phyloP scores from a whole-genome alignment of 2,888 invertebrate genomes.

The Allolobophora icterica region DNA sequence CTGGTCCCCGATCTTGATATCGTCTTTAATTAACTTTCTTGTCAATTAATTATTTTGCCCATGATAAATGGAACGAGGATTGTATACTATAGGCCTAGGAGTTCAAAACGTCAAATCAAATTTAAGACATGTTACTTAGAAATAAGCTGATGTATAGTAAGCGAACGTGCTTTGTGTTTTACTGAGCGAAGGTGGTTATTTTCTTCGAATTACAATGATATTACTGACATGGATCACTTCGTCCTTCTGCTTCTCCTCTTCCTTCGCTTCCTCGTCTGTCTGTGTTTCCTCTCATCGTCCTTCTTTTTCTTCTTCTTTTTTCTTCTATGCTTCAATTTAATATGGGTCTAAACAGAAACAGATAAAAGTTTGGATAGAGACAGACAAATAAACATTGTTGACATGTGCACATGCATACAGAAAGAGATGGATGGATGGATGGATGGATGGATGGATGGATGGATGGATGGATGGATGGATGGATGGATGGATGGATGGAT shows the following conservation, averaged over 20 bases:
- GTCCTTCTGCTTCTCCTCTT: not conserved
- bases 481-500: not conserved
- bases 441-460: not conserved
- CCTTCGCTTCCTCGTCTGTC: not conserved
- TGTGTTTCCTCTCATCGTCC: no score
- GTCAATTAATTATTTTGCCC: no score
- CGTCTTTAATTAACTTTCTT: no score
- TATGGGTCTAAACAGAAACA: not conserved
- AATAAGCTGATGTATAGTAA: not conserved
- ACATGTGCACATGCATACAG: not conserved
- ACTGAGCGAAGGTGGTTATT: not conserved
- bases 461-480: not conserved
- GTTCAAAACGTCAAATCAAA: not conserved
- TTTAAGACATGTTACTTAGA: not conserved
- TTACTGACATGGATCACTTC: not conserved
- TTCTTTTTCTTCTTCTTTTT: not conserved
- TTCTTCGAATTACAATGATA: no score
- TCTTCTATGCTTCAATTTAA: not conserved
- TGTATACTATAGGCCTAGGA: no score
- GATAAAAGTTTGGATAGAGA: not conserved
- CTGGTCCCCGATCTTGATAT: no score
- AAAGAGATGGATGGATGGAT: not conserved
- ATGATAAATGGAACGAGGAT: no score
- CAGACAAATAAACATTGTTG: not conserved
- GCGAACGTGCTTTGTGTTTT: not conserved